Evolutionary conservation across 2,888 invertebrate species (phyloP).

Genomic region (Agrochola lota): DNA sequence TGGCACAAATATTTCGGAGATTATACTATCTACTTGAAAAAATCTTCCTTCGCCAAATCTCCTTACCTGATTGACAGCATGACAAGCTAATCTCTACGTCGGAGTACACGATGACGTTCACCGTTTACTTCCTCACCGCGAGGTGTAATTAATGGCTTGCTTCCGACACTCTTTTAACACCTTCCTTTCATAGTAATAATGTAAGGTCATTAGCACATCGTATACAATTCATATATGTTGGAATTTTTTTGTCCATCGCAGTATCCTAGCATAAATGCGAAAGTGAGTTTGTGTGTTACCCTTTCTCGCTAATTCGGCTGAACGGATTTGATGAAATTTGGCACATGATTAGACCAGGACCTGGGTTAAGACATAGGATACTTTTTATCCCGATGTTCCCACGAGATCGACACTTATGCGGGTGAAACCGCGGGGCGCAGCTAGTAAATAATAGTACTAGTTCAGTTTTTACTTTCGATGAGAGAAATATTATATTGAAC

Average conservation of each 20-base stretch:
- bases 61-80: slow-evolving; percentile 15
- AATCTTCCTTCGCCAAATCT: neutral
- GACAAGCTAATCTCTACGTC: slow-evolving; percentile 33
- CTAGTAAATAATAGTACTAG: neutral
- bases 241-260: neutral
- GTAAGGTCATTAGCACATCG: slow-evolving; percentile 41
- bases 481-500: neutral
- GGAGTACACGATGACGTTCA: slow-evolving; percentile 16
- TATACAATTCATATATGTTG: slow-evolving; percentile 14
- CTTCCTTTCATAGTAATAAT: slow-evolving; percentile 42
- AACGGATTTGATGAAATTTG: too few species aligned
- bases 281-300: too few species aligned
- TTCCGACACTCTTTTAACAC: slow-evolving; percentile 56
- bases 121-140: slow-evolving; percentile 26
- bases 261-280: too few species aligned
- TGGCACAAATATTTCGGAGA: slow-evolving; percentile 20
- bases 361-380: too few species aligned
- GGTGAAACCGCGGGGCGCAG: too few species aligned
- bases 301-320: too few species aligned
- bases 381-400: too few species aligned
- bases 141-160: slow-evolving; percentile 46
- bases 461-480: slow-evolving; percentile 17
- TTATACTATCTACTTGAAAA: neutral
- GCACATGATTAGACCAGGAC: too few species aligned
- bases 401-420: too few species aligned